phyloP scores from a whole-genome alignment of 1,140 invertebrate genomes.

The Amyelois transitella region DNA sequence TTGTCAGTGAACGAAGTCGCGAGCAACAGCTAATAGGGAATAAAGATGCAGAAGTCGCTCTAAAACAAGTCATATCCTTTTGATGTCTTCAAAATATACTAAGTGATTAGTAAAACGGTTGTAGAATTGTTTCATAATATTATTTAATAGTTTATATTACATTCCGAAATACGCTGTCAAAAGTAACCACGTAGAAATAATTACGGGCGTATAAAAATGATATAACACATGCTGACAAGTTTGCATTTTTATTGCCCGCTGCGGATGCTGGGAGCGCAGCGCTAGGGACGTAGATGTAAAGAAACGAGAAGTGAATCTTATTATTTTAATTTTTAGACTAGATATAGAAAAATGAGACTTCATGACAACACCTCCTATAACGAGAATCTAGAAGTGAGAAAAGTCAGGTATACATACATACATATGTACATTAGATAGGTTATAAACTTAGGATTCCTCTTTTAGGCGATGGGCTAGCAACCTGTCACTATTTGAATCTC shows the following conservation, averaged over 20 bases:
- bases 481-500: no score
- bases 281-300: not conserved
- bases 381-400: no score
- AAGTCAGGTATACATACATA: no score
- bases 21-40: not conserved
- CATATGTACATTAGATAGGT: no score
- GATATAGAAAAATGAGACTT: no score
- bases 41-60: not conserved
- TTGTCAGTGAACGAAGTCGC: no score
- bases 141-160: no score
- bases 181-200: constrained; percentile 10
- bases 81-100: not conserved
- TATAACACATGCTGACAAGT: constrained; percentile 36
- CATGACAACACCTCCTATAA: no score
- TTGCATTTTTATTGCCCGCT: constrained; percentile 47
- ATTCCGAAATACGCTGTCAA: no score
- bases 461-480: no score
- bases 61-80: not conserved
- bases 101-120: not conserved
- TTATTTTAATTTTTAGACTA: no score
- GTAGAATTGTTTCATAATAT: not conserved
- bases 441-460: no score
- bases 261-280: constrained; percentile 16
- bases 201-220: constrained; percentile 20
- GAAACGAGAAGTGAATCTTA: not conserved